These are phyloP conservation scores for Sisor rabdophorus DNA, from an alignment of 2,113 vertebrate species.

Conservation along the genomic window DNA sequence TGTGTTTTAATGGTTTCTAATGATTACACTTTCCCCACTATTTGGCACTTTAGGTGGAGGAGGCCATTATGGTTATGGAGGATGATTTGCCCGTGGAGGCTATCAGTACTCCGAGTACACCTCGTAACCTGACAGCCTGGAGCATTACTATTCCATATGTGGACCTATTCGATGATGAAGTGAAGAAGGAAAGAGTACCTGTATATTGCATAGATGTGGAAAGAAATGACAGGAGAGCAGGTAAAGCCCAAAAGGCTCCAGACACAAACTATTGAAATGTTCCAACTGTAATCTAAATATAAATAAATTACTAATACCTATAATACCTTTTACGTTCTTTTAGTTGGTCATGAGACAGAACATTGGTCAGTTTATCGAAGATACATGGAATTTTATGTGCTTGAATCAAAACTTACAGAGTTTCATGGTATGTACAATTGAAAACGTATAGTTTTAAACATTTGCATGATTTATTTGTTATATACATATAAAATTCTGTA, in stretches of 20 bases:
- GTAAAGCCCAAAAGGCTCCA: slow-evolving; percentile 60
- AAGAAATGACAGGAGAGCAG: slow-evolving; percentile 88
- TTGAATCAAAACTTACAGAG: slow-evolving; percentile 95
- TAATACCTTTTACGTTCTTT: slow-evolving; percentile 33
- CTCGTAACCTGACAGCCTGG: slow-evolving; percentile 92
- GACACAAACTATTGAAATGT: background rate
- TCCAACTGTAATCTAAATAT: background rate
- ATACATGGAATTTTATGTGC: slow-evolving; percentile 95
- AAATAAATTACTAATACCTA: background rate
- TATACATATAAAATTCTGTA: slow-evolving; percentile 1
- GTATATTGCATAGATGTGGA: slow-evolving; percentile 97
- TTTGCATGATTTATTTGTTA: background rate
- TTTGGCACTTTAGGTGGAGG: slow-evolving; percentile 77
- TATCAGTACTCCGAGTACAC: slow-evolving; percentile 85
- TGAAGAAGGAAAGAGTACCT: slow-evolving; percentile 88
- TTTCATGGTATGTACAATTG: slow-evolving; percentile 83
- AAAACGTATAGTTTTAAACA: background rate
- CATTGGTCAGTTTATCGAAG: slow-evolving; percentile 92
- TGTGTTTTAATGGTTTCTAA: background rate
- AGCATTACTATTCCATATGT: slow-evolving; percentile 92
- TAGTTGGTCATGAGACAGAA: slow-evolving; percentile 91
- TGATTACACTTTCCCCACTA: background rate
- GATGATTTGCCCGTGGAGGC: slow-evolving; percentile 90
- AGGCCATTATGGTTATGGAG: slow-evolving; percentile 94
- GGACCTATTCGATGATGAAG: slow-evolving; percentile 89